phyloP scores from a whole-genome alignment of 2,888 invertebrate species.

The Agrotis segetum region DNA sequence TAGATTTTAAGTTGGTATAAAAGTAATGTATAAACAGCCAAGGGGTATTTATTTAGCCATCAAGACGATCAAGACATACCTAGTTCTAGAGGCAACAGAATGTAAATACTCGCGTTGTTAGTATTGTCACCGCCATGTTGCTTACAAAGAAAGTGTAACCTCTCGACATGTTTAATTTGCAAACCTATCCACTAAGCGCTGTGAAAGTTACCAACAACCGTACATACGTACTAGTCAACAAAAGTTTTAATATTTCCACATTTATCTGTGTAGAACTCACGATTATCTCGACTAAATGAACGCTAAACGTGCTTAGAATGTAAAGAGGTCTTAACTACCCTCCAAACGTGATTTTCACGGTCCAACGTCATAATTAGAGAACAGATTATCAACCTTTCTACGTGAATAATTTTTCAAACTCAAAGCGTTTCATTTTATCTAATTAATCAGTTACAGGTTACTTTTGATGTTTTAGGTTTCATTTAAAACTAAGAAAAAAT shows the following conservation, averaged over 20 bases:
- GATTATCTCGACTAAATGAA: conserved; percentile 51
- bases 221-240: conserved; percentile 26
- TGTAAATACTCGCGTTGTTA: conserved; percentile 16
- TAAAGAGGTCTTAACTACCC: conserved; percentile 19
- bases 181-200: conserved; percentile 34
- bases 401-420: conserved; percentile 36
- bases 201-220: conserved; percentile 38
- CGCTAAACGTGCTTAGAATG: conserved; percentile 54
- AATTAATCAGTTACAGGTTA: too few species aligned
- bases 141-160: conserved; percentile 27
- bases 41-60: too few species aligned
- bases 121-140: not conserved
- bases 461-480: too few species aligned
- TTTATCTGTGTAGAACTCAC: conserved; percentile 41
- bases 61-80: too few species aligned
- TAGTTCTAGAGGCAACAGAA: not conserved
- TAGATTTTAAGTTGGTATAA: not conserved
- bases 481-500: too few species aligned
- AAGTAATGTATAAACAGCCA: not conserved
- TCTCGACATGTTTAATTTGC: conserved; percentile 39
- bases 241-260: conserved; percentile 60
- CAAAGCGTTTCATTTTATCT: too few species aligned
- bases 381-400: conserved; percentile 33
- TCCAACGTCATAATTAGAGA: conserved; percentile 38
- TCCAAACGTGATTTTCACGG: conserved; percentile 48